phyloP scores from a whole-genome alignment of 2,888 invertebrate species.

The Eremobia ochroleuca region DNA sequence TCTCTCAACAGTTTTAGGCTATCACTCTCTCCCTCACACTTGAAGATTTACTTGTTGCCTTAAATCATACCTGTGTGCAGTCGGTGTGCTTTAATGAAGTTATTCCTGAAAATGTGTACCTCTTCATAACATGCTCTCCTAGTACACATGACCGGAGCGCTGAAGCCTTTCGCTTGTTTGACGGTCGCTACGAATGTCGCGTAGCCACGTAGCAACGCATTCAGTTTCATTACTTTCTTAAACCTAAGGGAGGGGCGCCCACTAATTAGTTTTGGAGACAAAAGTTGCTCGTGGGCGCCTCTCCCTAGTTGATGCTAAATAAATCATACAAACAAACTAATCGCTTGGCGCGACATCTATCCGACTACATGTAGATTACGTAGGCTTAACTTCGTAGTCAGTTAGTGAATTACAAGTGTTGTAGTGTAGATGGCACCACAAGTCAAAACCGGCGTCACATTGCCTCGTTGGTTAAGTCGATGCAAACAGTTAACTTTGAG shows the following conservation, averaged over 20 bases:
- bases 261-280: too few species aligned
- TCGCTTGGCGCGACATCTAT: background rate
- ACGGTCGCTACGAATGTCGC: background rate
- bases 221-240: background rate
- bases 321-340: background rate
- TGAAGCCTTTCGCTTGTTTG: conserved; percentile 3
- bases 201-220: too few species aligned
- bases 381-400: too few species aligned
- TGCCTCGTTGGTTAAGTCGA: background rate
- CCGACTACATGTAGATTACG: background rate
- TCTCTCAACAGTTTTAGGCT: background rate
- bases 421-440: background rate
- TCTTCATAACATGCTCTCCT: background rate
- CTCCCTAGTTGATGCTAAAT: background rate
- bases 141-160: conserved; percentile 3
- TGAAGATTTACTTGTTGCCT: background rate
- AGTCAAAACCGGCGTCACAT: background rate
- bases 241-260: too few species aligned
- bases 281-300: too few species aligned
- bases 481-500: background rate
- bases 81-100: background rate
- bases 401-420: background rate
- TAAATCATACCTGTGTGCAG: background rate
- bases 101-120: background rate
- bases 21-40: background rate